phyloP scores from a whole-genome alignment of 2,888 invertebrate genomes.

The Metellina segmentata region DNA sequence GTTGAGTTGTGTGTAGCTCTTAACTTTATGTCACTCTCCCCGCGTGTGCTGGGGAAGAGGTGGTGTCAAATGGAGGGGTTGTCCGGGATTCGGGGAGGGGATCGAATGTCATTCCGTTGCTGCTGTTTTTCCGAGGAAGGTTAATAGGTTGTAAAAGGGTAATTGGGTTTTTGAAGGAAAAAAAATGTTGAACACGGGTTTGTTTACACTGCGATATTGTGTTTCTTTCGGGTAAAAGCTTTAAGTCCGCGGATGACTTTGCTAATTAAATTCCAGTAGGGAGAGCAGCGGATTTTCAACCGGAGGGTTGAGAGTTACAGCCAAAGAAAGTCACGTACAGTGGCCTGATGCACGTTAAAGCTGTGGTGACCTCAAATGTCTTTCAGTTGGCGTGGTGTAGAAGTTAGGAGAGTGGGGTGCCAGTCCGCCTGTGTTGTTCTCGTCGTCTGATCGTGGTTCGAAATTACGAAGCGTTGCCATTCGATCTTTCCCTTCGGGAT shows the following conservation, averaged over 20 bases:
- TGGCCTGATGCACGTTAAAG: no score
- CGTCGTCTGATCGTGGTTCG: no score
- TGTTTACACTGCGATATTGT: neutral
- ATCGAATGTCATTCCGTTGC: neutral
- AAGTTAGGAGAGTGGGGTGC: no score
- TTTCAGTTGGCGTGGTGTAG: no score
- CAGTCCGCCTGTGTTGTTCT: no score
- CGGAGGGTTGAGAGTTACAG: neutral
- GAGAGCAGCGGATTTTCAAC: no score
- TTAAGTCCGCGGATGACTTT: neutral
- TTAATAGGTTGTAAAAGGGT: neutral
- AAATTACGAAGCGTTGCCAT: no score
- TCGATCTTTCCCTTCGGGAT: no score
- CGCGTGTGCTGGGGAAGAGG: conserved; percentile 12
- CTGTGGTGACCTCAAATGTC: no score
- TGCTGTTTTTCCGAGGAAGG: neutral
- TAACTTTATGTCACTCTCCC: neutral
- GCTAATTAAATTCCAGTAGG: no score
- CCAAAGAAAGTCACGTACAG: no score
- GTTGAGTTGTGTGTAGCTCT: conserved; percentile 2
- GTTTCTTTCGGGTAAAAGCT: neutral
- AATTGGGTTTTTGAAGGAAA: neutral
- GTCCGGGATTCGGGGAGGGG: neutral
- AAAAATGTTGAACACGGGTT: no score
- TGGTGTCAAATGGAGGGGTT: neutral